A percentile compares a stretch with the other conserved stretches of the same genome.
Conservation (phyloP, 2,797 vertebrate species). For the Triplophysa bombifrons region DNA sequence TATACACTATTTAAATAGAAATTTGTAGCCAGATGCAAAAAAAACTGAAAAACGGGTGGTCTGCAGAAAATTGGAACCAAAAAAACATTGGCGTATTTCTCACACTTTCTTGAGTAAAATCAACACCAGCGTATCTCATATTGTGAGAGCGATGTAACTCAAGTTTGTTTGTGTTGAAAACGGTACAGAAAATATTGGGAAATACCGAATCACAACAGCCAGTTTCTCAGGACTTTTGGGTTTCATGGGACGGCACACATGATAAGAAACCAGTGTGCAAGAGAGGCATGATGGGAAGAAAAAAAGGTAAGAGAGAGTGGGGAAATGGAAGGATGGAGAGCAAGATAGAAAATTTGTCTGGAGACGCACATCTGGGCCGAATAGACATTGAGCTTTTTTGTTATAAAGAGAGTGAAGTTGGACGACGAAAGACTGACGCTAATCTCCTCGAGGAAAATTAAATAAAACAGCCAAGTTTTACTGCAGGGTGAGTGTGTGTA, state of each 20-base stretch:
- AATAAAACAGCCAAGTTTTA: conserved; percentile 67
- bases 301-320: conserved; percentile 57
- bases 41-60: neutral
- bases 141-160: conserved; percentile 44
- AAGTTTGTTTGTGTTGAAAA: conserved; percentile 43
- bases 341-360: conserved; percentile 48
- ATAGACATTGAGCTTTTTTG: conserved; percentile 48
- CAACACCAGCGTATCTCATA: conserved; percentile 27
- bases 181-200: conserved; percentile 47
- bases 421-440: conserved; percentile 56
- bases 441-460: conserved; percentile 67
- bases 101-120: conserved; percentile 38
- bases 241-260: conserved; percentile 32
- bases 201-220: conserved; percentile 3
- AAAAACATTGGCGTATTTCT: neutral
- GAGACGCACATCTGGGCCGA: conserved; percentile 71
- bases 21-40: neutral
- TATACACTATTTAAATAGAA: no score
- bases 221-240: conserved; percentile 20
- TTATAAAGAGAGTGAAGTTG: conserved; percentile 63
- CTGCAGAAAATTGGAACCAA: neutral
- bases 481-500: conserved; percentile 16
- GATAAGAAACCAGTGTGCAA: conserved; percentile 57
- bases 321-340: conserved; percentile 41
- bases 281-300: conserved; percentile 6